These are phyloP conservation scores for Sylvia borin DNA, from an alignment of 2,797 vertebrate genomes.

Conservation along the genomic window DNA sequence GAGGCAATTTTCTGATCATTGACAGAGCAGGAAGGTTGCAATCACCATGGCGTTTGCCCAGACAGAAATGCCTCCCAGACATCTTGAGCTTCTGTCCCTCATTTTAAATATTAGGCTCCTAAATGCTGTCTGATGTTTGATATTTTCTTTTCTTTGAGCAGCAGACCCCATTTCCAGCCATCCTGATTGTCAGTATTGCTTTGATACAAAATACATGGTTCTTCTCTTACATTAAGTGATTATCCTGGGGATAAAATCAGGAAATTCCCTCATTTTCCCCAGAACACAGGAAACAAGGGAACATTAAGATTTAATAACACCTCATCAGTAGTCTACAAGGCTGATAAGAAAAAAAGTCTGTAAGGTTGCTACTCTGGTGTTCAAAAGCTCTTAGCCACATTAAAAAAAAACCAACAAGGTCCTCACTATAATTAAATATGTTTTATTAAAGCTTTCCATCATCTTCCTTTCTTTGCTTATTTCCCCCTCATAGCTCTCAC, in stretches of 20 bases:
- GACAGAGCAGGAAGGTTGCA: not conserved
- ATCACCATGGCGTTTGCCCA: not conserved
- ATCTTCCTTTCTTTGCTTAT: constrained; percentile 28
- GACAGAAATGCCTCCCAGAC: not conserved
- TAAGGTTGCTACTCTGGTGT: not conserved
- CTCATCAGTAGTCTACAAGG: constrained; percentile 48
- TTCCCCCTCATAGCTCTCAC: not conserved
- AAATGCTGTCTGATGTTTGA: not conserved
- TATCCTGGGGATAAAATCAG: constrained; percentile 54
- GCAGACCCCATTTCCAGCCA: not conserved
- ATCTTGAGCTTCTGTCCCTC: not conserved
- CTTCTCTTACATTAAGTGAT: constrained; percentile 49
- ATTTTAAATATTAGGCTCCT: not conserved
- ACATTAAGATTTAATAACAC: constrained; percentile 72
- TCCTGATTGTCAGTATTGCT: not conserved
- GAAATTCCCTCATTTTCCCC: constrained; percentile 66
- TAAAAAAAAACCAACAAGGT: not conserved
- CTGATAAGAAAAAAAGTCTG: constrained; percentile 7
- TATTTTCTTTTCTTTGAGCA: not conserved
- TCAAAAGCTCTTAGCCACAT: constrained; percentile 45
- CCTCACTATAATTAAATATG: constrained; percentile 40
- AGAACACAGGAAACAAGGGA: constrained; percentile 59
- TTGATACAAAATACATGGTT: constrained; percentile 38
- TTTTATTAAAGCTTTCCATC: constrained; percentile 63
- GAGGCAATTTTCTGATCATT: not conserved